Conservation (phyloP, 2,888 invertebrate genomes). For the Plusia festucae region DNA sequence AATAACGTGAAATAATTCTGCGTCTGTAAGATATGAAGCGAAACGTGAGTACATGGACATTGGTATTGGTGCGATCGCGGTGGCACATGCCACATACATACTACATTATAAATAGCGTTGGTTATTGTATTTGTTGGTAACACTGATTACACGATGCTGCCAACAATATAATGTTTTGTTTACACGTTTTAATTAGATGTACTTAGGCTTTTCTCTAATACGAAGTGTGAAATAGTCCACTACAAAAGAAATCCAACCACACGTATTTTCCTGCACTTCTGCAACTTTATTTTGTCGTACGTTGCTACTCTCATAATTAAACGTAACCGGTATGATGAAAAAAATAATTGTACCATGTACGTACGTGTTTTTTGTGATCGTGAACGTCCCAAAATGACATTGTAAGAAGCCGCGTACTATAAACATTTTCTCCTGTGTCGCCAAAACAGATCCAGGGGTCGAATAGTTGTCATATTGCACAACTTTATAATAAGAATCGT, state of each 20-base stretch:
- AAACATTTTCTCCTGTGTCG: conserved; percentile 10
- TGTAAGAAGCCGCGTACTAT: conserved; percentile 9
- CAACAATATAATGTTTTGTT: conserved; percentile 75
- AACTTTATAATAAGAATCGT: conserved; percentile 54
- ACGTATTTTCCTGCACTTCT: not conserved
- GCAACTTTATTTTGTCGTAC: too few species aligned
- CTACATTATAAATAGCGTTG: conserved; percentile 65
- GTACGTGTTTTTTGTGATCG: conserved; percentile 14
- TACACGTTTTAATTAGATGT: conserved; percentile 63
- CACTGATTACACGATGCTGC: conserved; percentile 68
- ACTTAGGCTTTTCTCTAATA: conserved; percentile 25
- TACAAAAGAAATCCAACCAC: not conserved
- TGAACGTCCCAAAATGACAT: conserved; percentile 22
- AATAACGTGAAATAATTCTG: conserved; percentile 55
- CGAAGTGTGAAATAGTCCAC: not conserved
- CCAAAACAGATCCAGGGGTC: conserved; percentile 30
- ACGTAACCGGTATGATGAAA: too few species aligned
- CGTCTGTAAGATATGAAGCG: conserved; percentile 82
- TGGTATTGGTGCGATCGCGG: conserved; percentile 44
- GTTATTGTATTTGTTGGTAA: conserved; percentile 68
- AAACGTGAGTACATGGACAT: conserved; percentile 80
- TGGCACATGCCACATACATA: conserved; percentile 54
- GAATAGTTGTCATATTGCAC: conserved; percentile 49
- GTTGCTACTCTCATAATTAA: too few species aligned
- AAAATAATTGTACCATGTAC: too few species aligned